Percentiles rank a stretch among this genome's conserved stretches.
phyloP scores from a whole-genome alignment of 2,797 vertebrate species.

The Sebastes taczanowskii region DNA sequence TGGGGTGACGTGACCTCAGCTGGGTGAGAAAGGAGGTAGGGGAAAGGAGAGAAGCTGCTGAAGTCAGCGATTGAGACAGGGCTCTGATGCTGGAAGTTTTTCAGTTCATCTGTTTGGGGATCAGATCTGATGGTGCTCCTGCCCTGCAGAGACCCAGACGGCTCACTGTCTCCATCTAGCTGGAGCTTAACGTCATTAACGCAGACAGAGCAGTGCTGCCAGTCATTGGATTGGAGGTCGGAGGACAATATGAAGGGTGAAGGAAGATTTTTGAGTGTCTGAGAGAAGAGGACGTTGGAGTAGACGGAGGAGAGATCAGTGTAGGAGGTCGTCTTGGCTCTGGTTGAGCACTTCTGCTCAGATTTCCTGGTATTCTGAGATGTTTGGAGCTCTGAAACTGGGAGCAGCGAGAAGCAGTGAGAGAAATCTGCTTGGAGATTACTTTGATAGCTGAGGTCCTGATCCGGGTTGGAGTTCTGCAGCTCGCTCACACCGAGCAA shows the following conservation, averaged over 20 bases:
- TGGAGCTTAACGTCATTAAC: neutral
- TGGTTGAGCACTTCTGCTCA: neutral
- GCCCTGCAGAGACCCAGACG: neutral
- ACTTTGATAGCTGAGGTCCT: neutral
- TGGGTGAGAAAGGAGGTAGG: neutral
- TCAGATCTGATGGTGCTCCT: neutral
- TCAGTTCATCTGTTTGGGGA: neutral
- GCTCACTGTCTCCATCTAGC: slow-evolving; percentile 26
- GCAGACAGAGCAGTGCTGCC: neutral
- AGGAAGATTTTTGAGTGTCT: neutral
- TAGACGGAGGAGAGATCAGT: slow-evolving; percentile 19
- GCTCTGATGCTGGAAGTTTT: neutral
- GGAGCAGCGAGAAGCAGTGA: neutral
- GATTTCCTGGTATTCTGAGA: neutral
- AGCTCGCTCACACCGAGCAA: neutral
- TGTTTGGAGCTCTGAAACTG: neutral
- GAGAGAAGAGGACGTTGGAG: slow-evolving; percentile 12
- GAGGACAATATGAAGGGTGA: neutral
- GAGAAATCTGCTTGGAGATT: neutral
- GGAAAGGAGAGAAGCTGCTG: neutral
- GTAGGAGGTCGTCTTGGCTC: neutral
- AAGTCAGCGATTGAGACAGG: neutral
- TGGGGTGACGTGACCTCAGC: neutral
- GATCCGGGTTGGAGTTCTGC: neutral
- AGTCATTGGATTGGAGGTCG: neutral